Evolutionary conservation across 2,888 invertebrate species (phyloP).

Genomic region (Drosophila neotestacea): DNA sequence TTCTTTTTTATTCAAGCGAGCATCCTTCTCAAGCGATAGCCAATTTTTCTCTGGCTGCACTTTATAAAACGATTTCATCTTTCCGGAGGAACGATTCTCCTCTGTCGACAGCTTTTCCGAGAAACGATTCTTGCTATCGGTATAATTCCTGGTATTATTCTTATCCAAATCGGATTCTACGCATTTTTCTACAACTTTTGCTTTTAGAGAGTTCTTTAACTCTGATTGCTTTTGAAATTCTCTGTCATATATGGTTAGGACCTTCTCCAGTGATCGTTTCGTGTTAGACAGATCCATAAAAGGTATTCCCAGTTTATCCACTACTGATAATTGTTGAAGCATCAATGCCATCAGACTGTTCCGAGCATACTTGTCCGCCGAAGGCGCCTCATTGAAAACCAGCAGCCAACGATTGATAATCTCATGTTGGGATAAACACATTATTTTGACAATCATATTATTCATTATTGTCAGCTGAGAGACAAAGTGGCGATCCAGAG

Average conservation of each 20-base stretch:
- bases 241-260: constrained; percentile 44
- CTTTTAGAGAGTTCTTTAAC: not conserved
- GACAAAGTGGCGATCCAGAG: constrained; percentile 59
- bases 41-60: constrained; percentile 19
- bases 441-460: constrained; percentile 7
- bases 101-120: not conserved
- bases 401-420: constrained; percentile 44
- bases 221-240: not conserved
- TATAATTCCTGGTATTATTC: not conserved
- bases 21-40: constrained; percentile 28
- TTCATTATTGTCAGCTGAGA: constrained; percentile 43
- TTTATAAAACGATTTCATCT: not conserved
- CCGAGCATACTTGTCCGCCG: constrained; percentile 53
- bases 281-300: constrained; percentile 41
- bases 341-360: constrained; percentile 66
- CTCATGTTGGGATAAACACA: constrained; percentile 10
- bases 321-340: constrained; percentile 46
- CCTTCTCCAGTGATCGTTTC: constrained; percentile 29
- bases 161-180: not conserved
- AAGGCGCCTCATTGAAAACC: constrained; percentile 28
- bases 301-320: constrained; percentile 47
- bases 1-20: constrained; percentile 25
- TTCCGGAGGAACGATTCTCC: not conserved
- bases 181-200: not conserved
- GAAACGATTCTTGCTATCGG: not conserved